Base-by-base conservation (phyloP, 1,140 invertebrate genomes). In the Ips nitidus region DNA sequence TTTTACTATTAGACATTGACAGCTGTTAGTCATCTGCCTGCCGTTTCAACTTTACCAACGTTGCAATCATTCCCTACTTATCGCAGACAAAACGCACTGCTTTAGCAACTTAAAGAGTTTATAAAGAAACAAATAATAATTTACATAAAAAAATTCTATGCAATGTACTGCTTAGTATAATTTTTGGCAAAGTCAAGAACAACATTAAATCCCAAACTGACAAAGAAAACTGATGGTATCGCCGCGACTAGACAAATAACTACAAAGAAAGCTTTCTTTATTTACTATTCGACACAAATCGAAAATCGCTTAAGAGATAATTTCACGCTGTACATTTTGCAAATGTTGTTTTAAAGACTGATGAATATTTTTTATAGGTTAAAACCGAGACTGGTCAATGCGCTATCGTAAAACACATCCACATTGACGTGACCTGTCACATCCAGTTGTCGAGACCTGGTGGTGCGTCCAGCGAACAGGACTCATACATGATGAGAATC, bases 401-500 rank as follows among this genome's bases (percentile, higher is more conserved):
- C 59, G 83, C 83, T 1, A 82, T 89, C 0, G 81, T 85, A 66
- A 90, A 90, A 76, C 82, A 86, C 62, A 84, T 89, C 42, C 84
- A 88, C 72, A 82, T 89, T 2, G 86, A 89, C 68, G 85, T 89
- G 7, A 87, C 85, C 7, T 89, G 88, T 74, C 86, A 88, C 74
- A 82, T 89, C 22, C 84, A 82, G 62, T 73, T 89, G 53, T 83
- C 84, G 4, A 85, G 83, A 2, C 84, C 84, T 52, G 83, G 84
- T 8, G 84, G 85, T 36, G 83, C 83, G 4, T 84, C 82, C 2
- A 83, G 83, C 0, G 83, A 84, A 71, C 83, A 81, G 0, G 85
- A 87, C 72, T 82, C 86, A 7, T 84, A 87, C 71, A 77, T 86
- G 0, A 87, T 89, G 84, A 80, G 86, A 72, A 85, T 89, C 2